Percentiles rank a stretch among this genome's conserved stretches.
These are phyloP conservation scores for Macropodus opercularis DNA, from an alignment of 2,797 vertebrate species.

Conservation along the genomic window DNA sequence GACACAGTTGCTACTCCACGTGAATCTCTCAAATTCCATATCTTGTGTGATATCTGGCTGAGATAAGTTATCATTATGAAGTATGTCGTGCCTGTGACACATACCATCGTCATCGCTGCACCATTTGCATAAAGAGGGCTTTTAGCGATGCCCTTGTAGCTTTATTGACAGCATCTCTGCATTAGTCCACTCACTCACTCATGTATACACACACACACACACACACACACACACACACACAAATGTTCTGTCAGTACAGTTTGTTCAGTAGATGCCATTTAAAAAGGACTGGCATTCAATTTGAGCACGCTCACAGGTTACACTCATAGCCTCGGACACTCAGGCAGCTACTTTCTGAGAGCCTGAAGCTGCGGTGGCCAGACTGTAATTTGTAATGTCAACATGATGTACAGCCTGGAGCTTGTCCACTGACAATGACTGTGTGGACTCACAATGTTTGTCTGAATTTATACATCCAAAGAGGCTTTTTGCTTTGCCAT, in stretches of 20 bases:
- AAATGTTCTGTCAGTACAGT: constrained; percentile 4
- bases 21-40: constrained; percentile 47
- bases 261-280: constrained; percentile 11
- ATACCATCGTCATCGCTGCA: constrained; percentile 51
- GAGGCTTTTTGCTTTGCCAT: constrained; percentile 31
- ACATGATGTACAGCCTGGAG: constrained; percentile 63
- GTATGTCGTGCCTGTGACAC: constrained; percentile 60
- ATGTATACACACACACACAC: constrained; percentile 2
- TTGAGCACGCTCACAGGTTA: constrained; percentile 29
- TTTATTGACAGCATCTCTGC: constrained; percentile 68
- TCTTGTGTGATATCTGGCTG: constrained; percentile 61
- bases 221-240: not conserved
- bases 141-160: constrained; percentile 73
- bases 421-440: constrained; percentile 56
- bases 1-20: not conserved
- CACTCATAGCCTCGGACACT: constrained; percentile 35
- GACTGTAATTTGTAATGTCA: constrained; percentile 62
- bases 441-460: constrained; percentile 59
- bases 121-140: constrained; percentile 75
- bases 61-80: constrained; percentile 70
- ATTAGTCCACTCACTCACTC: constrained; percentile 41
- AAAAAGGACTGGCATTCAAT: constrained; percentile 41
- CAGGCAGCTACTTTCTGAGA: constrained; percentile 16
- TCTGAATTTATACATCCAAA: constrained; percentile 54
- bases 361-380: constrained; percentile 21